These are phyloP conservation scores for Halcyon leucocephala DNA, from an alignment of 2,797 vertebrate genomes.

Conservation along the genomic window DNA sequence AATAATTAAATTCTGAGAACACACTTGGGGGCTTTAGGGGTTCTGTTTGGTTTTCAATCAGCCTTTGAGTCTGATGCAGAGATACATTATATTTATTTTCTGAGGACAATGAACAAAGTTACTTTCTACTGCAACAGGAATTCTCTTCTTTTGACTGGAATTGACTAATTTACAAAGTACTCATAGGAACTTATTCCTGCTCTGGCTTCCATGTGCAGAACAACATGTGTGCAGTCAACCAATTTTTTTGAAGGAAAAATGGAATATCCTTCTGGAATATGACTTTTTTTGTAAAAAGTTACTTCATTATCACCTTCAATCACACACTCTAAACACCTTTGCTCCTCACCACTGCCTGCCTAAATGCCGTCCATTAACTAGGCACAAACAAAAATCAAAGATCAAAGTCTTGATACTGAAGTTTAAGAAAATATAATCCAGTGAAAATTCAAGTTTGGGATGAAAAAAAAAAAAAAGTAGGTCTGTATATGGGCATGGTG, in stretches of 20 bases:
- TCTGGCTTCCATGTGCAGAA: neutral
- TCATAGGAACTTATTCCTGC: neutral
- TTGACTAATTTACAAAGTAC: neutral
- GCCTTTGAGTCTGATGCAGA: neutral
- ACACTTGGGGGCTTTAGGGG: neutral
- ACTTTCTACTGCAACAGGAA: neutral
- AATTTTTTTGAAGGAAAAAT: neutral
- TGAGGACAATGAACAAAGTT: neutral
- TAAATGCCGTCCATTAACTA: neutral
- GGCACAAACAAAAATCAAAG: neutral
- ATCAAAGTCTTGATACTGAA: neutral
- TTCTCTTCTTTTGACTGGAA: neutral
- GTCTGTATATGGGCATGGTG: rapidly evolving
- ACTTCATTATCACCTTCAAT: neutral
- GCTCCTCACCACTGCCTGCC: neutral
- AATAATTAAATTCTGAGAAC: neutral
- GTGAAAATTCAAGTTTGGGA: rapidly evolving
- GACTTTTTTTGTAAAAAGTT: neutral
- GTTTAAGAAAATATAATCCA: neutral
- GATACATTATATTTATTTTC: neutral
- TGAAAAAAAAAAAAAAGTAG: rapidly evolving
- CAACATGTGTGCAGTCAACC: neutral
- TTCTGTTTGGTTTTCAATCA: neutral
- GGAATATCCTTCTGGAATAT: neutral
- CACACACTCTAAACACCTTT: neutral